Evolutionary conservation across 1,140 invertebrate genomes (phyloP), one percentile per base, ranked within the genome.

Genomic region (Neodiprion pinetum): DNA sequence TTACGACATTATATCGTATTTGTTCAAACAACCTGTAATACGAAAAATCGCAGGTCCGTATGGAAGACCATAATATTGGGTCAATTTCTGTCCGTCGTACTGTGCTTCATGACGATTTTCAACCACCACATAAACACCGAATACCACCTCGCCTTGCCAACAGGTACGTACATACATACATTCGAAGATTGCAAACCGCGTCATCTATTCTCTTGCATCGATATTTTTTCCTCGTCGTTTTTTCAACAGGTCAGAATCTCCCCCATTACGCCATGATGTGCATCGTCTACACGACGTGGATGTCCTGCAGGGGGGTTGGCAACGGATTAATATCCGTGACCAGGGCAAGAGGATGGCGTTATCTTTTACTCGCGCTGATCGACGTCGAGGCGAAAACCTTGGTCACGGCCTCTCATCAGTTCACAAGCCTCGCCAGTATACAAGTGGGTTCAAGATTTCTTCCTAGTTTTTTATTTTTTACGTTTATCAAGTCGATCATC

Each of bases 301-400:
- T 96, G 80, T 92, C 94, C 0, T 95, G 93, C 87, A 91, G 93
- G 71, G 88, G 90, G 69, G 89, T 90, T 74, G 92, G 90, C 72
- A 91, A 88, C 80, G 92, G 91, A 80, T 88, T 93, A 66, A 85
- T 91, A 70, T 87, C 91, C 9, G 91, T 95, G n/a, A 90, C 96
- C 81, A 91, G 90, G 85, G 89, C 90, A 21, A 90, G 92, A 71
- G 93, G 93, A 9, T 94, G 92, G 93, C 91, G 93, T 79, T 95
- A 96, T 86, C 89, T 94, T 71, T 82, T 95, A 48, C 85, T 95
- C 23, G 93, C 93, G 2, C 79, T 94, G n/a, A 91, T 94, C 74
- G 96, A 97, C 87, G 95, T 97, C 7, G 92, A 95, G 86, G 94
- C 93, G 28, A 95, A 95, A 85, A 95, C 92, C 74, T 85, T 95